Conservation (phyloP, 1,140 invertebrate species). For the Neodiprion pinetum region DNA sequence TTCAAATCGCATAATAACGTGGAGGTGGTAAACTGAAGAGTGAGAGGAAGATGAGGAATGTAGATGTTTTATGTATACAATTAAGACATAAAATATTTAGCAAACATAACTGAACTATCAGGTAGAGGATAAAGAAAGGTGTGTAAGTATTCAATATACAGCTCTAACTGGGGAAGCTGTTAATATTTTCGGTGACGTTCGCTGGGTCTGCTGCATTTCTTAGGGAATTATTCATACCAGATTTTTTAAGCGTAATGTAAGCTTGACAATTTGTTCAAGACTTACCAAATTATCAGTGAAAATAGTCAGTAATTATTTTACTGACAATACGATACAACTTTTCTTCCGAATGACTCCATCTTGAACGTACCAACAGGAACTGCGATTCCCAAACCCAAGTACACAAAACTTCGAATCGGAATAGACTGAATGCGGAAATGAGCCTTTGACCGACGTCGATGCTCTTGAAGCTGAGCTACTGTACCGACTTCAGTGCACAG, state of each 20-base stretch:
- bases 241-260: not conserved
- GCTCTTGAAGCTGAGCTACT: too few relatives aligned
- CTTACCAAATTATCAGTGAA: not conserved
- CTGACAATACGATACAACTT: not conserved
- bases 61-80: too few relatives aligned
- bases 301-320: not conserved
- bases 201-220: not conserved
- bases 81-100: too few relatives aligned
- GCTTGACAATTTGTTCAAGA: not conserved
- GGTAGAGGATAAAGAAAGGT: not conserved
- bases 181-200: not conserved
- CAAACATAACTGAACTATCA: too few relatives aligned
- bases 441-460: too few relatives aligned
- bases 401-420: too few relatives aligned
- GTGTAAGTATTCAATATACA: not conserved
- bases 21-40: too few relatives aligned
- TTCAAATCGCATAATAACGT: not conserved
- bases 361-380: not conserved
- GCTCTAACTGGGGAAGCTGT: not conserved
- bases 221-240: not conserved
- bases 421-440: too few relatives aligned
- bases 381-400: too few relatives aligned
- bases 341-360: not conserved
- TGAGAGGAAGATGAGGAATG: too few relatives aligned
- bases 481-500: too few relatives aligned